Evolutionary conservation across 1,140 invertebrate genomes (phyloP), one percentile per base, ranked within the genome.

Genomic region (Aporrectodea caliginosa): DNA sequence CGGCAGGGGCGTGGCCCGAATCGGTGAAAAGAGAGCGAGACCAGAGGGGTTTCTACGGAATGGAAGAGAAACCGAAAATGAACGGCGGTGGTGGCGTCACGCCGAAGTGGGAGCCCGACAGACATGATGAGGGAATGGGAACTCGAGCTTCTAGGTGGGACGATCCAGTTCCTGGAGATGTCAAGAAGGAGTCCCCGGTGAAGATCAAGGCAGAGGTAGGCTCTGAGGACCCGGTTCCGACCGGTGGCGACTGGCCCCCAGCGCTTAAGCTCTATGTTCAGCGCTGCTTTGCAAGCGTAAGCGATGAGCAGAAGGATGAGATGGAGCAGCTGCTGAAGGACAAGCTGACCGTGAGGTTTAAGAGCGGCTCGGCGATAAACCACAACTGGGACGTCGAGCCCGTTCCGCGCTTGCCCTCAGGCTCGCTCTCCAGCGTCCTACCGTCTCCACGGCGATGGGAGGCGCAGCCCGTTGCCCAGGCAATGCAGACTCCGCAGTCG

Each of bases 301-400:
- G 92, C 83, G 94, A 94, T 16, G 90, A 92, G 78, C 94, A 98
- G 87, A 94, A 95, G 88, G 94, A 98, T 90, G 92, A 95, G 86
- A 94, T 98, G 77, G 94, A 97, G 86, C 94, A 95, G 79, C 93
- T 95, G 82, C 89, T 98, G 35, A 97, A 97, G 87, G 94, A 94
- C 58, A 95, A 96, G 88, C 93, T 98, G 79, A 96, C 94, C 30
- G 91, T 92, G 72, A 94, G 95, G 0, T 93, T 93, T n/a, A 93
- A 93, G 83, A 92, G 93, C 82, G 93, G 93, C 78, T 93, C 93
- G 80, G 90, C 97, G 27, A 94, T 92, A 91, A 92, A 93, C 0
- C 94, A 94, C 84, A 94, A 98, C 89, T 98, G 96, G 96, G 92
- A 93, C 81, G 92, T 92, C 81, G 95, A 98, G 87, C 94, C 95